Conservation (phyloP, 1,140 invertebrate genomes). For the Trissolcus basalis region DNA sequence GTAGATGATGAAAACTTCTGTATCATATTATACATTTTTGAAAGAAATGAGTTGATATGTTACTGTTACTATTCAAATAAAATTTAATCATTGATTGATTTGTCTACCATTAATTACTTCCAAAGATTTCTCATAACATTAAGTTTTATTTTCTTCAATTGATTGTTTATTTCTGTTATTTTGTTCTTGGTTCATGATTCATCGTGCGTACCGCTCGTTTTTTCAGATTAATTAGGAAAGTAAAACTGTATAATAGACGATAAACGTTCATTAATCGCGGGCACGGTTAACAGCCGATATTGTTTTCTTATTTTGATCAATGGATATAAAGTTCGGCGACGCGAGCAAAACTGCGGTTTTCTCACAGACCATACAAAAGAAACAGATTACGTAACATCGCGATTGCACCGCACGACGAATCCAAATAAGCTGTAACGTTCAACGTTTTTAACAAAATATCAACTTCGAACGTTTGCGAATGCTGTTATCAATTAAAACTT, state of each 20-base stretch:
- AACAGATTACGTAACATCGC: constrained; percentile 38
- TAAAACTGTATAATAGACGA: constrained; percentile 3
- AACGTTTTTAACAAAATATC: too few species aligned
- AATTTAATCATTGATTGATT: too few species aligned
- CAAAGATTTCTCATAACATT: too few species aligned
- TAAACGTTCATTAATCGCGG: constrained; percentile 19
- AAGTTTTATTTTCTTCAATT: too few species aligned
- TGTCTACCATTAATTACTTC: too few species aligned
- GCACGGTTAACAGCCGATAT: constrained; percentile 23
- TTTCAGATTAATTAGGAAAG: constrained; percentile 11
- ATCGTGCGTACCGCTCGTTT: background rate
- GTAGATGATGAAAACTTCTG: too few species aligned
- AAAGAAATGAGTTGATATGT: too few species aligned
- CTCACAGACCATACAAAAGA: constrained; percentile 41
- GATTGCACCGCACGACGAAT: background rate
- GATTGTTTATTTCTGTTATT: too few species aligned
- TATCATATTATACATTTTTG: background rate
- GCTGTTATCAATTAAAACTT: too few species aligned
- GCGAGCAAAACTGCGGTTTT: constrained; percentile 24
- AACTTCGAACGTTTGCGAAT: too few species aligned
- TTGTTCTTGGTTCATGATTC: background rate
- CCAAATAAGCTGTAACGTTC: too few species aligned
- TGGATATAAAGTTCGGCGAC: constrained; percentile 20
- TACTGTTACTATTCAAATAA: too few species aligned
- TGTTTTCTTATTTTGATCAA: constrained; percentile 20